Evolutionary conservation across 2,113 vertebrate species (phyloP), one percentile per base, ranked within the genome.

Genomic region (Indicator indicator): DNA sequence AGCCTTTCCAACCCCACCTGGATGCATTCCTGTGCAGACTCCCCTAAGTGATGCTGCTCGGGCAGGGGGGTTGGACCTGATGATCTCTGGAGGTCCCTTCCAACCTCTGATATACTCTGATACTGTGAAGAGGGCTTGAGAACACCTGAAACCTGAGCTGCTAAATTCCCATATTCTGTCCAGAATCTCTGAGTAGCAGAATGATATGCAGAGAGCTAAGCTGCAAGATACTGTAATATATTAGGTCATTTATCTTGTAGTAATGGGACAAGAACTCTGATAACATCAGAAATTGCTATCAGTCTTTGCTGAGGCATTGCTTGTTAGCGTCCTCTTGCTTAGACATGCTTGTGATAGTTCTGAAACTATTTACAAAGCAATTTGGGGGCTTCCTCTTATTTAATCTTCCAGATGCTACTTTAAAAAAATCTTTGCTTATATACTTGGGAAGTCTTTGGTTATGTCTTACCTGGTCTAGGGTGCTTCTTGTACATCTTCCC

Each of bases 241-340:
- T 97, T 94, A 94, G 96, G 89, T 90, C 95, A 84, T 95, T 97
- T 98, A 81, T 97, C 97, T 97, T 70, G 1, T 93, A 86, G 93
- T 92, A 97, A 96, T 85, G 94, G 85, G 89, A 82, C 59, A n/a
- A 94, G 97, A 97, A 97, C 97, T 96, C 96, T 95, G 96, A 97
- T 97, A 97, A 94, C 95, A 97, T 97, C 96, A 96, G 96, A 97
- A 97, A 97, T 97, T 80, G 78, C 96, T 94, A 86, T 92, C 91
- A 55, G 94, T 95, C 89, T 93, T 96, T 83, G 94, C 97, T 89
- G 93, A 95, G 95, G 97, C 97, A 95, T 93, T 91, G 92, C 95
- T 95, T 94, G 81, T 92, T 96, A 93, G 93, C 94, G 94, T 96
- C 95, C 91, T 96, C 94, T 94, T 96, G 95, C 97, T 98, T 97